Evolutionary conservation across 2,113 vertebrate species (phyloP).

Genomic region (Marmota flaviventris): DNA sequence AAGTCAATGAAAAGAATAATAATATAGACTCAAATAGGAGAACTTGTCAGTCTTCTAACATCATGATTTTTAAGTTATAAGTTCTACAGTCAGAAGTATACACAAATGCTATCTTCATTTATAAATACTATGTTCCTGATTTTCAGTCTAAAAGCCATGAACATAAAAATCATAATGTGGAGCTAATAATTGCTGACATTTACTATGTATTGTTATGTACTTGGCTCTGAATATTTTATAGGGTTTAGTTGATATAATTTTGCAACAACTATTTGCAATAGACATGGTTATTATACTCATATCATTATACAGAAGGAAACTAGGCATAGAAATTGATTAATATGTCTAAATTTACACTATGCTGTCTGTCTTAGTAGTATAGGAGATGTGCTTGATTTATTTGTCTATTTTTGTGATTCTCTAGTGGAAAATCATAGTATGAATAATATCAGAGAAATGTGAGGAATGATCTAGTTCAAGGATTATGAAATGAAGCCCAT

Average conservation of each 20-base stretch:
- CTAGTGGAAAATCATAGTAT: not conserved
- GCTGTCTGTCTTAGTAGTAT: not conserved
- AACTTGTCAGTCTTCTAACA: not conserved
- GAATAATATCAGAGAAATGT: not conserved
- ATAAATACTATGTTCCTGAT: not conserved
- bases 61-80: constrained; percentile 39
- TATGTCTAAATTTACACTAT: not conserved
- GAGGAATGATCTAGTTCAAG: not conserved
- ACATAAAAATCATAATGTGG: constrained; percentile 21
- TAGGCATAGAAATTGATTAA: not conserved
- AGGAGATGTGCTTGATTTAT: not conserved
- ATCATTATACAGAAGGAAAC: not conserved
- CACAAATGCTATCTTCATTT: not conserved
- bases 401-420: not conserved
- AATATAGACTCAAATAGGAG: not conserved
- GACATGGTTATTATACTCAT: not conserved
- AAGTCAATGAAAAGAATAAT: constrained; percentile 47
- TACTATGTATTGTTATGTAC: not conserved
- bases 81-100: constrained; percentile 45
- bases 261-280: not conserved
- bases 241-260: constrained; percentile 13
- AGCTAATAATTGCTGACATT: constrained; percentile 38
- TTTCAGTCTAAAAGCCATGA: not conserved
- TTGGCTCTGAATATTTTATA: not conserved
- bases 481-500: not conserved